Evolutionary conservation across 2,113 vertebrate genomes (phyloP), one percentile per base, ranked within the genome.

Genomic region (Sphaerodactylus townsendi): DNA sequence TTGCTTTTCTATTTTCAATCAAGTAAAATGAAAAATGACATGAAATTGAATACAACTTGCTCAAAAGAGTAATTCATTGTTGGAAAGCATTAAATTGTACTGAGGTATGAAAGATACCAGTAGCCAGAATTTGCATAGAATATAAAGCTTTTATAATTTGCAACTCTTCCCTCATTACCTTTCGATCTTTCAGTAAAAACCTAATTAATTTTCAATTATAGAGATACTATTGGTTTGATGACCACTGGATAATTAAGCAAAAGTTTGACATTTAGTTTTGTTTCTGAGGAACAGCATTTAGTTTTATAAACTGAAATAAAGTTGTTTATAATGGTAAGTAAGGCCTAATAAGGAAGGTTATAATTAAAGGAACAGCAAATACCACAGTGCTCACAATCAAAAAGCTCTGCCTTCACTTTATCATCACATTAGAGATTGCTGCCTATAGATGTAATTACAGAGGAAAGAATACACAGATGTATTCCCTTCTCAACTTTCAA

Each of bases 181-280:
- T 50, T 79, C 89, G 72, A 86, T 83, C 87, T 82, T 87, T 85
- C 71, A 88, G 64, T 87, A 83, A 88, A 93, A 85, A 91, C 77
- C 9, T 66, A 94, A 93, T 91, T 93, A 87, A 91, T 92, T 92
- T 89, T 91, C 78, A 90, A 35, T 87, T 91, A 79, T 72, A 68
- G 41, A 71, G 33, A 74, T 33, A 82, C 0, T 83, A 88, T 73
- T 76, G 44, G 81, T 66, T 7, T 87, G 87, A 75, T 79, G 70
- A 39, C 85, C 85, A 84, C 62, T 85, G 10, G 13, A 92, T 90
- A 92, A 86, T 83, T 88, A 92, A 92, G 91, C 59, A 89, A 87
- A 59, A 82, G 87, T 77, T 64, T 88, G 76, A 83, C 39, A 68
- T 13, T 37, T 44, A 72, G 70, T 88, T 91, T 91, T 33, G 6